A percentile compares a stretch with the other conserved stretches of the same genome.
phyloP scores from a whole-genome alignment of 2,888 invertebrate species.

The Parnassius mnemosyne region DNA sequence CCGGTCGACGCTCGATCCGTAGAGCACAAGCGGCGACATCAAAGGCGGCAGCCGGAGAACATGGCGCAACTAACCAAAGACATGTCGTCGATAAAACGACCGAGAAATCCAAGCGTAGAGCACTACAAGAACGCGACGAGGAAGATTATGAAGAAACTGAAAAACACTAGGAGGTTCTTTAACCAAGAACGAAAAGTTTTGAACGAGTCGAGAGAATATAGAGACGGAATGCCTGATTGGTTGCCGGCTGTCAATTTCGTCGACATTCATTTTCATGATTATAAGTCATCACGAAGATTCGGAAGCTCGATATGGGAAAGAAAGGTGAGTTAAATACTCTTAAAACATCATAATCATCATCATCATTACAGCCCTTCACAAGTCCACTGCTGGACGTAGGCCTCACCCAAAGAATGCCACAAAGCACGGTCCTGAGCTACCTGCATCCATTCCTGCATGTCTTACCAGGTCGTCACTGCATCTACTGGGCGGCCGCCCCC shows the following conservation, averaged over 20 bases:
- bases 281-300: constrained; percentile 44
- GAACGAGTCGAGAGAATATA: constrained; percentile 59
- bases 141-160: constrained; percentile 62
- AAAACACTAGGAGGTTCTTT: constrained; percentile 60
- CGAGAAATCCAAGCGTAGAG: constrained; percentile 48
- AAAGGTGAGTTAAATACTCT: constrained; percentile 49
- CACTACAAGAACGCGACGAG: constrained; percentile 57
- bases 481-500: too few species aligned
- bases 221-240: constrained; percentile 67
- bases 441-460: too few species aligned
- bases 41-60: constrained; percentile 48
- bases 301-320: constrained; percentile 54
- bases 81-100: constrained; percentile 40
- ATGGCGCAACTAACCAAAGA: constrained; percentile 55
- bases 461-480: too few species aligned
- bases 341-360: too few species aligned
- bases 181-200: constrained; percentile 53
- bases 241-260: constrained; percentile 70
- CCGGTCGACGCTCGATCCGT: constrained; percentile 59
- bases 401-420: too few species aligned
- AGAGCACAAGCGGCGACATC: constrained; percentile 60
- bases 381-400: too few species aligned
- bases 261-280: constrained; percentile 62
- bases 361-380: too few species aligned
- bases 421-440: too few species aligned